phyloP scores from a whole-genome alignment of 2,113 vertebrate species.

The Laterallus jamaicensis region DNA sequence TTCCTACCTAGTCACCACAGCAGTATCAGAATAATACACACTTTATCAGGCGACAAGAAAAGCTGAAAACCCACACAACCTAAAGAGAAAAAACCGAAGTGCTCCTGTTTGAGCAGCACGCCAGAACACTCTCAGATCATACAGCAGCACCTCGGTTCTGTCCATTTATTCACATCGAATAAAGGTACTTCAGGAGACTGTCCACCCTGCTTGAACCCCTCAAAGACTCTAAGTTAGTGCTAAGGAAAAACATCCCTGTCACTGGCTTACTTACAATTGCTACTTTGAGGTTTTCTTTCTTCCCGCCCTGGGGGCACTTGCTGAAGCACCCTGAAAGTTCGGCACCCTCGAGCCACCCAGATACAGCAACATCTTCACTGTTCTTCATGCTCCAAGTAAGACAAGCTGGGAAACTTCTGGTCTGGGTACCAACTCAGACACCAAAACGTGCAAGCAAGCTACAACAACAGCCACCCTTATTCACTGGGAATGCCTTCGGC shows the following conservation, averaged over 20 bases:
- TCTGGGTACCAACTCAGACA: too few species aligned
- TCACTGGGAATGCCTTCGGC: fast-evolving
- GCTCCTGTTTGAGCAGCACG: background rate
- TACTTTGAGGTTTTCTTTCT: background rate
- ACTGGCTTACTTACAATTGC: background rate
- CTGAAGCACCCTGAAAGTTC: background rate
- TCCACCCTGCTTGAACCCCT: background rate
- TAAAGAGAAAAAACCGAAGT: background rate
- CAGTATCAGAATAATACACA: background rate
- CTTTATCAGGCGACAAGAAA: background rate
- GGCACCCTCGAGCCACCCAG: background rate
- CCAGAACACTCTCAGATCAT: background rate
- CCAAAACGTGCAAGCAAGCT: background rate
- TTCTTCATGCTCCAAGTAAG: fast-evolving
- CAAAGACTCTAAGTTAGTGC: background rate
- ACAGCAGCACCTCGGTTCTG: background rate
- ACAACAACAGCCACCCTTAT: background rate
- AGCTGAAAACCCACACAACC: fast-evolving
- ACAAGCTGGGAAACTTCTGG: background rate
- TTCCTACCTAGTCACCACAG: background rate
- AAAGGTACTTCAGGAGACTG: background rate
- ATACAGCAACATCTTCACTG: background rate
- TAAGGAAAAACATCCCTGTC: background rate
- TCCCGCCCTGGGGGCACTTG: background rate
- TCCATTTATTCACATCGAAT: background rate